Evolutionary conservation across 2,113 vertebrate genomes (phyloP), one percentile per base, ranked within the genome.

Genomic region (Caloenas nicobarica): DNA sequence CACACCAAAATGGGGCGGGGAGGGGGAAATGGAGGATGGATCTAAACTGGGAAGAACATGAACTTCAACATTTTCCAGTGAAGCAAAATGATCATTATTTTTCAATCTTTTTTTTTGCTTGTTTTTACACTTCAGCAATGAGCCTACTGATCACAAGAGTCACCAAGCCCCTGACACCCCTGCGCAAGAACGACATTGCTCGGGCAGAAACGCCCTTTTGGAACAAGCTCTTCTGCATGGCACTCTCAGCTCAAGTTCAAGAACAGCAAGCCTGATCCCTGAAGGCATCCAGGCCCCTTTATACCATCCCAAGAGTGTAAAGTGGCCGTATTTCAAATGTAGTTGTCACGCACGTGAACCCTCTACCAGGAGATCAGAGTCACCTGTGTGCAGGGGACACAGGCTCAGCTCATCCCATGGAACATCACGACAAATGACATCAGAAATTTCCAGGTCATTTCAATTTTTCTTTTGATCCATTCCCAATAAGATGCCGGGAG

Each of bases 391-490:
- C 29, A 24, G 68, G 70, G 65, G 65, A 38, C 78, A 34, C 1
- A 2, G 71, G 87, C 78, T 91, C 8, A 2, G 36, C 33, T 81
- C 58, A 74, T 36, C 87, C 93, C 29, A 42, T 16, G 62, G 62
- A 57, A 86, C 29, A 46, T 76, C 40, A 83, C 93, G 76, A 96
- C 91, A 95, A 96, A 91, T 7, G 46, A 95, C 82, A 88, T 53
- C 56, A 88, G 82, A 74, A 86, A 78, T 60, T 86, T 74, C 68
- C 88, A 96, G 58, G 72, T 78, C 65, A 72, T 61, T 92, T 87
- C 87, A 19, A 68, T 50, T 70, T 70, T 94, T 70, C 61, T 91
- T 95, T 93, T 83, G 93, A 93, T 94, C 86, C 71, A 28, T 96
- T 77, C 57, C 87, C 73, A 91, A 74, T 74, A 68, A 85, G 94